These are phyloP conservation scores for Caenorhabditis drosophilae DNA, from an alignment of 2,888 invertebrate species.

Conservation along the genomic window DNA sequence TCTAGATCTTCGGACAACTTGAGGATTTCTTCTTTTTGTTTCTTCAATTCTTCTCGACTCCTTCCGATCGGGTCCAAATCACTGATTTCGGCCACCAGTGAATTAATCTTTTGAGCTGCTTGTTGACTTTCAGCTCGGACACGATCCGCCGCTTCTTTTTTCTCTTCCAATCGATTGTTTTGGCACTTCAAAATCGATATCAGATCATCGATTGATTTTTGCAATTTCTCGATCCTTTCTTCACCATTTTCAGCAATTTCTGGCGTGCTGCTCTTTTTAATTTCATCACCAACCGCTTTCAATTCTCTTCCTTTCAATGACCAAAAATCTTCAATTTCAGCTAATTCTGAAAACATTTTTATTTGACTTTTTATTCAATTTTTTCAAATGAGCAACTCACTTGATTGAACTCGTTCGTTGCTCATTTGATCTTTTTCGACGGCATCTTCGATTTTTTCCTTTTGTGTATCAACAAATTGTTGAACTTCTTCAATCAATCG, in stretches of 20 bases:
- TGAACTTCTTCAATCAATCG: slow-evolving; percentile 35
- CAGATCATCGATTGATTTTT: slow-evolving; percentile 22
- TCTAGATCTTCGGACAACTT: slow-evolving; percentile 62
- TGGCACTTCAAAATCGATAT: slow-evolving; percentile 63
- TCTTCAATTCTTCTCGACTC: slow-evolving; percentile 72
- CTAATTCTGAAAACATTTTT: slow-evolving; percentile 36
- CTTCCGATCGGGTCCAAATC: slow-evolving; percentile 53
- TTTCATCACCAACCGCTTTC: slow-evolving; percentile 35
- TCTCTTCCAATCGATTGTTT: slow-evolving; percentile 71
- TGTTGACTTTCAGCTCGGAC: slow-evolving; percentile 21
- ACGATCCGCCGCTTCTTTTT: slow-evolving; percentile 30
- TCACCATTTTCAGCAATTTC: slow-evolving; percentile 17
- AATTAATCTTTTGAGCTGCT: slow-evolving; percentile 17
- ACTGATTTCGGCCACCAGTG: slow-evolving; percentile 34
- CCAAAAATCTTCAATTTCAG: slow-evolving; percentile 49
- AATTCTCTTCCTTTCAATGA: slow-evolving; percentile 44
- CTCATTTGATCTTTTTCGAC: slow-evolving; percentile 38
- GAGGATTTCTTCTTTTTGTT: slow-evolving; percentile 66
- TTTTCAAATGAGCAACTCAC: slow-evolving; percentile 26
- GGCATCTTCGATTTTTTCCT: slow-evolving; percentile 41
- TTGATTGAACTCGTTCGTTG: slow-evolving; percentile 39
- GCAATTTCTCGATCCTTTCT: slow-evolving; percentile 5
- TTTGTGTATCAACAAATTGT: slow-evolving; percentile 30
- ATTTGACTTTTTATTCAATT: neutral
- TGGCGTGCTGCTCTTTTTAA: slow-evolving; percentile 21